Percentiles rank a stretch among this genome's conserved stretches.
These are phyloP conservation scores for Cygnus olor DNA, from an alignment of 2,797 vertebrate genomes.

Conservation along the genomic window DNA sequence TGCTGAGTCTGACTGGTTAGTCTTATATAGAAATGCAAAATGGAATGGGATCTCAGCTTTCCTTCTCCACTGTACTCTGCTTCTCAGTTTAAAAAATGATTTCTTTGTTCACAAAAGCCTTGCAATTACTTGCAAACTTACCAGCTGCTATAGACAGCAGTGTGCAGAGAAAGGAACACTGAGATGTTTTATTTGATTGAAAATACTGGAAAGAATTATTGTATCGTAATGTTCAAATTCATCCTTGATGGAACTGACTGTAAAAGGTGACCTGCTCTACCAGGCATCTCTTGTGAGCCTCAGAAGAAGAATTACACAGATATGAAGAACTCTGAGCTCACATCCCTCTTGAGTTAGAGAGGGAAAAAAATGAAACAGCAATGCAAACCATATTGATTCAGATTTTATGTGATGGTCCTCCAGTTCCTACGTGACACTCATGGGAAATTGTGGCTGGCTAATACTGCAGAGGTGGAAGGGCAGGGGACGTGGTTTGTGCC, in stretches of 20 bases:
- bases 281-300: neutral
- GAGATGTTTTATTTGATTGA: slow-evolving; percentile 46
- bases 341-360: neutral
- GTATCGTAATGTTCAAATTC: slow-evolving; percentile 31
- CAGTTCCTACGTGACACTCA: neutral
- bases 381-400: neutral
- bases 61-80: neutral
- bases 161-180: slow-evolving; percentile 12
- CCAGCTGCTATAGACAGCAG: slow-evolving; percentile 25
- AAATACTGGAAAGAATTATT: slow-evolving; percentile 46
- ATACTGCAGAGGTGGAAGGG: neutral
- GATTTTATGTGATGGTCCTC: neutral
- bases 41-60: slow-evolving; percentile 13
- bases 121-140: slow-evolving; percentile 50
- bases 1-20: neutral
- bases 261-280: slow-evolving; percentile 34
- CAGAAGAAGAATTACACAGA: neutral
- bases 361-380: neutral
- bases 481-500: neutral
- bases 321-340: neutral
- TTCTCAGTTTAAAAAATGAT: slow-evolving; percentile 43
- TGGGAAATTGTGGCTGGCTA: neutral
- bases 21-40: slow-evolving; percentile 42
- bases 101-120: slow-evolving; percentile 49
- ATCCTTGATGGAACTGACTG: slow-evolving; percentile 16